Conservation (phyloP, 1,140 invertebrate species). For the Tribolium madens region DNA sequence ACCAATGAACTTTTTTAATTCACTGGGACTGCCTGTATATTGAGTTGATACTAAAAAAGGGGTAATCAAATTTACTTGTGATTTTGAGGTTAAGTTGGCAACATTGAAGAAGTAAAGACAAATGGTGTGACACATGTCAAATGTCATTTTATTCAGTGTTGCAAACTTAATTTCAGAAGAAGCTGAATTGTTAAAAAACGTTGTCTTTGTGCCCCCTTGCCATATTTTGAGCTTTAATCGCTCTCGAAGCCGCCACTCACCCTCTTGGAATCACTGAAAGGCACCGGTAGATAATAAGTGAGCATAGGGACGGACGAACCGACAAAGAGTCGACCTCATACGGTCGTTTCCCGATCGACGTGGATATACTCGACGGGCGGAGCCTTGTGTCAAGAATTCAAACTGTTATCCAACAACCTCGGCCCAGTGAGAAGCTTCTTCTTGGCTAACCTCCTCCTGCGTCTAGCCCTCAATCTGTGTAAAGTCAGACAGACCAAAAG, state of each 20-base stretch:
- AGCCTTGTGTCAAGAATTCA: conserved; percentile 83
- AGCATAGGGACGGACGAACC: conserved; percentile 65
- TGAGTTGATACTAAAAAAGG: no score
- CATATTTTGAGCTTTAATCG: not conserved
- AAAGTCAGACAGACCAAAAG: conserved; percentile 68
- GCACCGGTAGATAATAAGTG: conserved; percentile 63
- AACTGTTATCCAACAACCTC: conserved; percentile 58
- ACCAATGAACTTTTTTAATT: no score
- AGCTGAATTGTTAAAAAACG: not conserved
- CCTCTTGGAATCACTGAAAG: conserved; percentile 60
- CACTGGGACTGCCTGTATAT: no score
- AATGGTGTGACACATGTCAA: no score
- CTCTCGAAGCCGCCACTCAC: not conserved
- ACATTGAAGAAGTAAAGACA: no score
- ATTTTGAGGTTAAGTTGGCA: no score
- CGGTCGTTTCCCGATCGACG: conserved; percentile 89
- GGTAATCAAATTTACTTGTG: no score
- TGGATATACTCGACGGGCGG: conserved; percentile 91
- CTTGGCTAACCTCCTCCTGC: conserved; percentile 67
- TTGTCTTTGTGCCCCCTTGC: not conserved
- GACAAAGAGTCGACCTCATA: conserved; percentile 70
- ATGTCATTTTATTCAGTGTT: no score
- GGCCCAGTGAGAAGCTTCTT: conserved; percentile 69
- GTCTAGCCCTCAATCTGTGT: conserved; percentile 61
- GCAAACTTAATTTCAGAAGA: no score